Percentiles rank a stretch among this genome's conserved stretches.
phyloP scores from a whole-genome alignment of 2,113 vertebrate species.

The Megaleporinus macrocephalus region DNA sequence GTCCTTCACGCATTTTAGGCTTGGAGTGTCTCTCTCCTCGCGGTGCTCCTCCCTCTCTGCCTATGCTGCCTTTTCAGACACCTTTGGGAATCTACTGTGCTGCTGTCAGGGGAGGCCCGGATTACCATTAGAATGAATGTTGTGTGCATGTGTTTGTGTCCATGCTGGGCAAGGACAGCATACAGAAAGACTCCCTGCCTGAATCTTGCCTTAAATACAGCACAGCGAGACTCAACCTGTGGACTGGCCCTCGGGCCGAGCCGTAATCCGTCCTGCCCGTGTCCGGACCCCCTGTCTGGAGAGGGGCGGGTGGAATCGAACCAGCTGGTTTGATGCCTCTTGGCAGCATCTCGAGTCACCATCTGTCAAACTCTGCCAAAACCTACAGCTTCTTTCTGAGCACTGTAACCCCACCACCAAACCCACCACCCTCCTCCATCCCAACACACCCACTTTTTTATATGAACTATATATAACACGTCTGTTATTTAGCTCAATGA shows the following conservation, averaged over 20 bases:
- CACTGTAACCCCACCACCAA: neutral
- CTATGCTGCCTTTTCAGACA: slow-evolving; percentile 54
- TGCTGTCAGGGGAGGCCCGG: slow-evolving; percentile 48
- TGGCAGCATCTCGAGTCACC: slow-evolving; percentile 76
- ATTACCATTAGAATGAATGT: slow-evolving; percentile 56
- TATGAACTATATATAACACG: neutral
- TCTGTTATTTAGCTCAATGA: too few relatives aligned
- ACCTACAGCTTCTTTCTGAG: neutral
- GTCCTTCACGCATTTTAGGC: slow-evolving; percentile 56
- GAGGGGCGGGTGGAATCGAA: slow-evolving; percentile 54
- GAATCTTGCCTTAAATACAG: slow-evolving; percentile 50
- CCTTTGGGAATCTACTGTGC: slow-evolving; percentile 65
- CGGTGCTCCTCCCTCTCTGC: slow-evolving; percentile 34
- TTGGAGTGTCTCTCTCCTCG: slow-evolving; percentile 57
- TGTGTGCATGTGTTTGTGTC: neutral
- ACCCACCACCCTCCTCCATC: too few relatives aligned
- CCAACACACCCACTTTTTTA: neutral
- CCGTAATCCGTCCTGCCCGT: slow-evolving; percentile 37
- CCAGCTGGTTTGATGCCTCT: slow-evolving; percentile 77
- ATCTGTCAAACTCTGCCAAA: slow-evolving; percentile 68
- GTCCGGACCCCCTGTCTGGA: slow-evolving; percentile 40
- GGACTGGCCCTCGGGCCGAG: slow-evolving; percentile 38
- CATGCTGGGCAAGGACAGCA: slow-evolving; percentile 13
- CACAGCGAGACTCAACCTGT: slow-evolving; percentile 27
- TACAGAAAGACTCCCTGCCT: slow-evolving; percentile 18